A percentile compares a stretch with the other conserved stretches of the same genome.
Evolutionary conservation across 2,888 invertebrate genomes (phyloP).

Genomic region (Leptura quadrifasciata): DNA sequence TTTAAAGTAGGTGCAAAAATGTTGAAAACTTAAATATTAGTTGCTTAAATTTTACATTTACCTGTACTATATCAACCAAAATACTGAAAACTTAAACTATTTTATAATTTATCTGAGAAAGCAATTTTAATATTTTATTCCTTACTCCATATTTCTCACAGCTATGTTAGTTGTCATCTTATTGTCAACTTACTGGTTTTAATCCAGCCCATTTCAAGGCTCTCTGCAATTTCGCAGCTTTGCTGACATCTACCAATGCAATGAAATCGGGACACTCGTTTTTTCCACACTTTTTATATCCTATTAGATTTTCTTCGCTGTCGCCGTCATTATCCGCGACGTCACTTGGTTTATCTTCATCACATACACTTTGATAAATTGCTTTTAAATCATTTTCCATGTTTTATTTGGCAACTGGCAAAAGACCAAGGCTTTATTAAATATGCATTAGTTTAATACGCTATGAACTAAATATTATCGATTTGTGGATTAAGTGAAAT

Average conservation of each 20-base stretch:
- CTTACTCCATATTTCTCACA: constrained; percentile 15
- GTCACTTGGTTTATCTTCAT: constrained; percentile 55
- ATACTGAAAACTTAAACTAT: constrained; percentile 3
- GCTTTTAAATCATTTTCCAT: constrained; percentile 40
- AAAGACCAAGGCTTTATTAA: constrained; percentile 25
- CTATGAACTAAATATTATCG: not conserved
- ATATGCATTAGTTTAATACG: constrained; percentile 31
- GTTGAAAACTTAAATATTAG: not conserved
- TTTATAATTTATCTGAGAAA: constrained; percentile 4
- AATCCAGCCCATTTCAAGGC: constrained; percentile 77
- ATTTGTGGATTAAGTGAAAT: not conserved
- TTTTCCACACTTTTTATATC: constrained; percentile 38
- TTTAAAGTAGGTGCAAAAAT: too few relatives aligned
- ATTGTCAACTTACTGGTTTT: constrained; percentile 75
- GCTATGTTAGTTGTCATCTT: constrained; percentile 33
- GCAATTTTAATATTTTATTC: constrained; percentile 12
- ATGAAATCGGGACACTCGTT: constrained; percentile 42
- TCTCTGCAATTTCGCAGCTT: constrained; percentile 76
- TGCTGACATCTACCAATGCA: constrained; percentile 73
- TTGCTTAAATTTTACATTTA: too few relatives aligned
- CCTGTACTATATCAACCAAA: not conserved
- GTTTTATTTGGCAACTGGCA: constrained; percentile 25
- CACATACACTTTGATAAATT: constrained; percentile 57
- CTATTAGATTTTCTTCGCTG: constrained; percentile 46
- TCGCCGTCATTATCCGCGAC: constrained; percentile 47